A percentile compares a stretch with the other conserved stretches of the same genome.
These are phyloP conservation scores for Drosophila mulleri DNA, from an alignment of 2,888 invertebrate species.

Conservation along the genomic window DNA sequence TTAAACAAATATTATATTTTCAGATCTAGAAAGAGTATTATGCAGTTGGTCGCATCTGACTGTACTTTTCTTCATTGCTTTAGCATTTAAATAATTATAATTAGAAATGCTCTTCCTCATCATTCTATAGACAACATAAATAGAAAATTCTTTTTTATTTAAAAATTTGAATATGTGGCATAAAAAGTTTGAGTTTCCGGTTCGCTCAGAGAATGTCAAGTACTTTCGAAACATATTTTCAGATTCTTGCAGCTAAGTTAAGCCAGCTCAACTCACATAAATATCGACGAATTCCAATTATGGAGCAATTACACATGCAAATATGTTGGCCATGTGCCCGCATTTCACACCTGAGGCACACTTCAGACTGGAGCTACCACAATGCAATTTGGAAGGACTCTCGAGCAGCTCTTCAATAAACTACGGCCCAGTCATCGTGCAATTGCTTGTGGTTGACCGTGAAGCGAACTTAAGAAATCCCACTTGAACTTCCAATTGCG, in stretches of 20 bases:
- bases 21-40: too few relatives aligned
- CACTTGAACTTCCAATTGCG: slow-evolving; percentile 55
- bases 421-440: slow-evolving; percentile 14
- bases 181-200: too few relatives aligned
- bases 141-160: too few relatives aligned
- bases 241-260: neutral
- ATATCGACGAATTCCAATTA: neutral
- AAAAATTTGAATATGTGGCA: too few relatives aligned
- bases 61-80: too few relatives aligned
- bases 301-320: slow-evolving; percentile 8
- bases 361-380: slow-evolving; percentile 41
- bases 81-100: too few relatives aligned
- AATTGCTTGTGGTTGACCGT: slow-evolving; percentile 46
- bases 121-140: too few relatives aligned
- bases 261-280: neutral
- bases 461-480: slow-evolving; percentile 26
- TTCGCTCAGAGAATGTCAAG: too few relatives aligned
- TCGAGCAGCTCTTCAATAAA: slow-evolving; percentile 12
- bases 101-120: too few relatives aligned
- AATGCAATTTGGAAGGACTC: slow-evolving; percentile 47
- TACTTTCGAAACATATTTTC: neutral
- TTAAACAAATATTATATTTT: too few relatives aligned
- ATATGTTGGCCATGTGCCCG: slow-evolving; percentile 5
- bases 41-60: too few relatives aligned
- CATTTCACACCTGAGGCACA: slow-evolving; percentile 54